Conservation (phyloP, 2,888 invertebrate genomes). For the Chaetoderma sp. region DNA sequence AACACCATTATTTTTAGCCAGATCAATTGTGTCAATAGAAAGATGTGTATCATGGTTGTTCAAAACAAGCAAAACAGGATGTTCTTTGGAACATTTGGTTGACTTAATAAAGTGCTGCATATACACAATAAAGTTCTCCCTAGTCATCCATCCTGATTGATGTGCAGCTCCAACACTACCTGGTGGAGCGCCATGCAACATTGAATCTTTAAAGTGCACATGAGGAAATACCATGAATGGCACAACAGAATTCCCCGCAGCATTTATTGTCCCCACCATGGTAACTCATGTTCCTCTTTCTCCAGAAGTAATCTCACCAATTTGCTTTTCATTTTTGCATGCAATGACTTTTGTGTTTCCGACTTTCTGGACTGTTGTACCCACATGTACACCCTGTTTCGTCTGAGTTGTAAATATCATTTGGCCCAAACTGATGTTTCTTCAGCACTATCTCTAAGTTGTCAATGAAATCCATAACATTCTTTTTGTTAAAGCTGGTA, state of each 20-base stretch:
- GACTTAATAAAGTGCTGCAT: conserved; percentile 50
- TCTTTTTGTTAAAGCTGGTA: conserved; percentile 33
- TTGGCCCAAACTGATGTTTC: not conserved
- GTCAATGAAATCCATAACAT: conserved; percentile 24
- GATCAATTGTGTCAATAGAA: conserved; percentile 43
- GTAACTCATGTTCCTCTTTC: conserved; percentile 17
- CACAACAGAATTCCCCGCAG: conserved; percentile 11
- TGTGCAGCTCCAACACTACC: conserved; percentile 15
- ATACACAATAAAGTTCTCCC: conserved; percentile 15
- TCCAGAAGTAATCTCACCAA: conserved; percentile 13
- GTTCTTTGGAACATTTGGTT: conserved; percentile 42
- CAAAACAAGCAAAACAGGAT: conserved; percentile 44
- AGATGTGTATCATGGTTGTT: conserved; percentile 56
- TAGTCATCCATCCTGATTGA: conserved; percentile 34
- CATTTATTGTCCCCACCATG: conserved; percentile 3
- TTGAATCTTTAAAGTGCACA: conserved; percentile 15
- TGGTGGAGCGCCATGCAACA: conserved; percentile 8
- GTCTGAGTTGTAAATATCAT: conserved; percentile 10
- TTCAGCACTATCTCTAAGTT: conserved; percentile 19
- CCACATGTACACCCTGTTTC: conserved; percentile 19
- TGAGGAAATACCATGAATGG: conserved; percentile 20
- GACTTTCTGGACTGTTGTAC: conserved; percentile 18
- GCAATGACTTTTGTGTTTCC: conserved; percentile 14
- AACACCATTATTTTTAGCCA: conserved; percentile 61
- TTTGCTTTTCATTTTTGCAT: conserved; percentile 3